phyloP scores from a whole-genome alignment of 1,140 invertebrate genomes.

The Akabosia matsudoensis region DNA sequence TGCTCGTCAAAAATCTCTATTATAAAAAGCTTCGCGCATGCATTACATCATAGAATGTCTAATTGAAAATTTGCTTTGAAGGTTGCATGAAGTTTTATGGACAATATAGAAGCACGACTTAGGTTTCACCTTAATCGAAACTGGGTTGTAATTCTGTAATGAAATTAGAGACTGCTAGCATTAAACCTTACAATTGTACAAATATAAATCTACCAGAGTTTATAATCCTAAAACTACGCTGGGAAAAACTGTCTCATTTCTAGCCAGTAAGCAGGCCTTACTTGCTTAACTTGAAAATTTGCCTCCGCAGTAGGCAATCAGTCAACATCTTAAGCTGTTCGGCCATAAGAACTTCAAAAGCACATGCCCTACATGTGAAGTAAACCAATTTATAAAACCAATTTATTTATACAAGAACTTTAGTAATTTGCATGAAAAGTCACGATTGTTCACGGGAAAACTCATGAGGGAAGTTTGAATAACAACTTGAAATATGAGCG shows the following conservation, averaged over 20 bases:
- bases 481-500: neutral
- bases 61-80: constrained; percentile 2
- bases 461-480: neutral
- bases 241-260: too few species aligned
- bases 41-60: too few species aligned
- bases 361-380: neutral
- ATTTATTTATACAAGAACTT: neutral
- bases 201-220: neutral
- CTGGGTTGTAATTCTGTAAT: too few species aligned
- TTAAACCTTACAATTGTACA: too few species aligned
- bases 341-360: neutral
- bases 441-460: neutral
- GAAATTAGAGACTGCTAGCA: neutral
- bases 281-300: too few species aligned
- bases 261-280: too few species aligned
- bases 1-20: too few species aligned
- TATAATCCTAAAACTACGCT: too few species aligned
- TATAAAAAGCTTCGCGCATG: too few species aligned
- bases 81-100: neutral
- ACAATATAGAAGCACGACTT: too few species aligned
- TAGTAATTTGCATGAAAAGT: constrained; percentile 19
- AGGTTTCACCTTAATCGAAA: too few species aligned
- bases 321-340: neutral
- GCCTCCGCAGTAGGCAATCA: too few species aligned
- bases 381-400: neutral